phyloP scores from a whole-genome alignment of 2,888 invertebrate species.

The Marasmarcha lunaedactyla region DNA sequence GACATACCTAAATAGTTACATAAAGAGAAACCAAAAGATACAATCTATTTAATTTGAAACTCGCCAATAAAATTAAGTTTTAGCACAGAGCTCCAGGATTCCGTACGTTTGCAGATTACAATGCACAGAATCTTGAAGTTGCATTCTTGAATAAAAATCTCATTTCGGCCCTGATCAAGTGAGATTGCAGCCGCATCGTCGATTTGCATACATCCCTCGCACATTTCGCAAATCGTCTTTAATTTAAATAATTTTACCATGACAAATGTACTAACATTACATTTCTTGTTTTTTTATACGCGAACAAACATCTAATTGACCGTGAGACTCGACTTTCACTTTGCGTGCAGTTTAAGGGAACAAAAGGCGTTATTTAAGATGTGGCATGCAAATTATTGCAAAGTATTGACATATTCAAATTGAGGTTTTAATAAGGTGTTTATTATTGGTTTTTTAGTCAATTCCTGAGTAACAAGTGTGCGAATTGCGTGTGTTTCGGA shows the following conservation, averaged over 20 bases:
- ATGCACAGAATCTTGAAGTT: conserved; percentile 20
- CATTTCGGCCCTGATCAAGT: conserved; percentile 51
- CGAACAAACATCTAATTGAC: conserved; percentile 45
- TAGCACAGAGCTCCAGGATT: too few relatives aligned
- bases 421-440: conserved; percentile 17
- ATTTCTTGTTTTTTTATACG: conserved; percentile 37
- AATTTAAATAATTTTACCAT: conserved; percentile 58
- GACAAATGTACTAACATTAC: conserved; percentile 44
- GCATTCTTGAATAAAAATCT: conserved; percentile 57
- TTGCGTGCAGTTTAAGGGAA: conserved; percentile 15
- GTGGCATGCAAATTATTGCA: conserved; percentile 28
- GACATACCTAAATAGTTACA: too few relatives aligned
- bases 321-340: conserved; percentile 34
- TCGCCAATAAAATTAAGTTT: too few relatives aligned
- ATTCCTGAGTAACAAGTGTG: conserved; percentile 31
- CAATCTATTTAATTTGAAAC: too few relatives aligned
- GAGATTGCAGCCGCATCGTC: conserved; percentile 34
- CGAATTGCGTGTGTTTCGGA: conserved; percentile 29
- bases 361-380: conserved; percentile 15
- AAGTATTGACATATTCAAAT: conserved; percentile 44
- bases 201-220: conserved; percentile 48
- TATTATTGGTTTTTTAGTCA: conserved; percentile 10
- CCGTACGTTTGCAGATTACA: too few relatives aligned
- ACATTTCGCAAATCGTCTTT: conserved; percentile 23
- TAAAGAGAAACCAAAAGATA: too few relatives aligned